These are phyloP conservation scores for Meteorus cinctellus DNA, from an alignment of 2,888 invertebrate genomes.

Conservation along the genomic window DNA sequence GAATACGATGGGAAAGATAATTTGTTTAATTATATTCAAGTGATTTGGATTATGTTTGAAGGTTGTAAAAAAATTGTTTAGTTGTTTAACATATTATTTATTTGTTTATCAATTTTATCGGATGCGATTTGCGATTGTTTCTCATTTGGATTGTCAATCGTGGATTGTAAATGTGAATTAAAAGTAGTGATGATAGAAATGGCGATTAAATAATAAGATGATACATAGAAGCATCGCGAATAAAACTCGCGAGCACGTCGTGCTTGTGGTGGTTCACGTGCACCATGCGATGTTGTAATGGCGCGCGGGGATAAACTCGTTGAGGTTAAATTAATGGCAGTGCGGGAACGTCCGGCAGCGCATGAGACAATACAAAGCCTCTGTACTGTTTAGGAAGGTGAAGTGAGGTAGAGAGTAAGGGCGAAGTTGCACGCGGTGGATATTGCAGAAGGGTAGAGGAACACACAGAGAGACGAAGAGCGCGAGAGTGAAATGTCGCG, in stretches of 20 bases:
- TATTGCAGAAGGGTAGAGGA: slow-evolving; percentile 29
- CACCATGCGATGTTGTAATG: slow-evolving; percentile 55
- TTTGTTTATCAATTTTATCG: too few relatives aligned
- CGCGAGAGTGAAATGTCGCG: slow-evolving; percentile 40
- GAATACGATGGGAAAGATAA: too few relatives aligned
- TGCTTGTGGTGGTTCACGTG: slow-evolving; percentile 32
- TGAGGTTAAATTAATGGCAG: slow-evolving; percentile 63
- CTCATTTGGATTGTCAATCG: background rate
- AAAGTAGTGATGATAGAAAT: background rate
- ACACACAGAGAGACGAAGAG: slow-evolving; percentile 38
- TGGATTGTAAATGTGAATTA: background rate
- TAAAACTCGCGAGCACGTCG: slow-evolving; percentile 21
- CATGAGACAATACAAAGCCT: slow-evolving; percentile 64
- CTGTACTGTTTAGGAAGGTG: slow-evolving; percentile 34
- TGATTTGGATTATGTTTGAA: too few relatives aligned
- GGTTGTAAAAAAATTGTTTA: too few relatives aligned
- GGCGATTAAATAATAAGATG: background rate
- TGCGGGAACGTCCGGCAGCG: slow-evolving; percentile 57
- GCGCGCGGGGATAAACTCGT: slow-evolving; percentile 58
- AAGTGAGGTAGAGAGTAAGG: slow-evolving; percentile 27
- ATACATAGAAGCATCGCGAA: background rate
- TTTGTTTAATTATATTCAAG: too few relatives aligned
- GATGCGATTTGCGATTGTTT: too few relatives aligned
- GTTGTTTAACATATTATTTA: too few relatives aligned
- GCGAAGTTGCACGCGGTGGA: slow-evolving; percentile 2